phyloP scores from a whole-genome alignment of 2,888 invertebrate genomes.

The Oscheius onirici region DNA sequence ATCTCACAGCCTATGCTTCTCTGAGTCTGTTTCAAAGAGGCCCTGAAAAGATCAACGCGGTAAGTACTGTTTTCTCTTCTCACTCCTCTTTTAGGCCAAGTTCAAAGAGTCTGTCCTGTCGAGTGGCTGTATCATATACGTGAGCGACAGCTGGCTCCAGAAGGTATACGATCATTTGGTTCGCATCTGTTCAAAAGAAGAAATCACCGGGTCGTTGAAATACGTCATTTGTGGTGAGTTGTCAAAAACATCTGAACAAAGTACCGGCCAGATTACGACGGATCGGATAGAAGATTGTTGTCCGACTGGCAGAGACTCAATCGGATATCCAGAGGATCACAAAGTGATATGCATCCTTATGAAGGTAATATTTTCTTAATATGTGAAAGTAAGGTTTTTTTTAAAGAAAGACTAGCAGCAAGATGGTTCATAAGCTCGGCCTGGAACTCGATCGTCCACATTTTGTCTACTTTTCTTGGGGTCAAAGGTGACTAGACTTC shows the following conservation, averaged over 20 bases:
- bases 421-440: conserved; percentile 52
- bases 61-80: conserved; percentile 6
- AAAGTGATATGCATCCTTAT: conserved; percentile 17
- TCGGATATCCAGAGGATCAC: conserved; percentile 13
- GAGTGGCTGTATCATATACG: conserved; percentile 85
- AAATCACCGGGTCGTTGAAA: conserved; percentile 10
- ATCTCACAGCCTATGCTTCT: conserved; percentile 58
- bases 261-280: conserved; percentile 51
- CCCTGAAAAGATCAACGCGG: conserved; percentile 32
- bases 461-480: conserved; percentile 52
- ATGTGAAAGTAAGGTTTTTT: not conserved
- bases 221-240: conserved; percentile 27
- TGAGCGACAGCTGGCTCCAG: conserved; percentile 91
- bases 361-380: conserved; percentile 1
- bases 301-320: conserved; percentile 52
- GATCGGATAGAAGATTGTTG: conserved; percentile 45
- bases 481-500: conserved; percentile 33
- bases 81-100: conserved; percentile 23
- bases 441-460: conserved; percentile 51
- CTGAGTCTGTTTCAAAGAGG: conserved; percentile 45
- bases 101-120: conserved; percentile 55
- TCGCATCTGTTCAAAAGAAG: not conserved
- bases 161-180: conserved; percentile 82
- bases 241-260: not conserved
- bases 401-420: conserved; percentile 43